These are phyloP conservation scores for Catagonus wagneri DNA, from an alignment of 2,113 vertebrate genomes.

Conservation along the genomic window DNA sequence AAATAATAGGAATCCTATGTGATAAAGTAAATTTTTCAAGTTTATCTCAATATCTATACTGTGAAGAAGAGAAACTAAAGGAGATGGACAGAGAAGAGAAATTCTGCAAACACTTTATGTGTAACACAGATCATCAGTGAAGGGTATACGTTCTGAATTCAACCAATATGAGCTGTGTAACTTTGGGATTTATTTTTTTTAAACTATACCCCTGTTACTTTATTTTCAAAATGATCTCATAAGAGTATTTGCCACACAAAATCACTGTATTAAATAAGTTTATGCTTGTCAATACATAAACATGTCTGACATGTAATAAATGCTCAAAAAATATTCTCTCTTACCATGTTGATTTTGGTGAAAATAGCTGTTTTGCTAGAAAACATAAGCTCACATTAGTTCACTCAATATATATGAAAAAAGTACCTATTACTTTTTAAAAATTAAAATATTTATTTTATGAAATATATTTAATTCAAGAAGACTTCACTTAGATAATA, in stretches of 20 bases:
- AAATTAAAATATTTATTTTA: slow-evolving; percentile 21
- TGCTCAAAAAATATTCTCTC: background rate
- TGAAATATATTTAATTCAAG: slow-evolving; percentile 26
- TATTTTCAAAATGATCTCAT: background rate
- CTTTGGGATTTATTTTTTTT: background rate
- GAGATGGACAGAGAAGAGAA: background rate
- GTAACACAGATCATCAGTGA: background rate
- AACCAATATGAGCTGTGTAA: background rate
- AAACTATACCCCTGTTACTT: background rate
- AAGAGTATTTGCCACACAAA: background rate
- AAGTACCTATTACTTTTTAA: background rate
- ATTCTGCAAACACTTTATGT: background rate
- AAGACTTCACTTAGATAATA: background rate
- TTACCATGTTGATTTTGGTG: background rate
- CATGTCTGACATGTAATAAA: background rate
- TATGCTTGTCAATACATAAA: background rate
- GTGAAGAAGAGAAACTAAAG: background rate
- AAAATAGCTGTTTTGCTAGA: background rate
- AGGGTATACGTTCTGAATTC: background rate
- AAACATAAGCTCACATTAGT: background rate
- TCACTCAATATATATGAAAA: background rate
- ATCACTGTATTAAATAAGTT: background rate
- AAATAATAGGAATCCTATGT: background rate
- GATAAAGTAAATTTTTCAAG: slow-evolving; percentile 33
- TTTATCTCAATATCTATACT: background rate